Base-by-base conservation (phyloP, 2,113 vertebrate species). In the Camelus bactrianus region DNA sequence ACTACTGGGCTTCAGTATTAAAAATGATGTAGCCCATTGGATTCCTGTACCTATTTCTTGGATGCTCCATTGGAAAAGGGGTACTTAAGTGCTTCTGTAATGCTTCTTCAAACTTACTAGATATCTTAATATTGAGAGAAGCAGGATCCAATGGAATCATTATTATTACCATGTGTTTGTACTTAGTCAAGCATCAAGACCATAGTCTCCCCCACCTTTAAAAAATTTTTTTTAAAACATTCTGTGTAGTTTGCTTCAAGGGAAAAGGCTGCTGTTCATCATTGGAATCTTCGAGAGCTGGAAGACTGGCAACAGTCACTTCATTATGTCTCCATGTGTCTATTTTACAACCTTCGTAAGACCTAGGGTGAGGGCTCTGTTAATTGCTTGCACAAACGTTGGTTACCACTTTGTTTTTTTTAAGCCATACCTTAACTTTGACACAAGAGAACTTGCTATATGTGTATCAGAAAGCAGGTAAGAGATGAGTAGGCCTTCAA, bases 71-170 rank as follows among this genome's bases (percentile, higher is more conserved):
- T 86, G 50, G 42, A 58, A 72, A 81, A 88, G 32, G 52, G 7
- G 17, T 91, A 32, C 7, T 26, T 0, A 22, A 76, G 16, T 77
- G 8, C 46, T 85, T 70, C 70, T 75, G 60, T 85, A 85, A 52
- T 94, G 64, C 84, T 81, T 97, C n/a, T 76, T 79, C 14, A 95
- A 20, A 60, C 28, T 54, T 83, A 62, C 6, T 22, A 77, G 92
- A 46, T 50, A 77, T 30, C 56, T 93, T 28, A 73, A 35, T 50
- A 58, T 46, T 93, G 54, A 58, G 17, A 93, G 26, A 54, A 69
- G 62, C 10, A 90, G 26, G 15, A 26, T 69, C 26, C 83, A 1
- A 64, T 87, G 52, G 19, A 84, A 79, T 12, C 8, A 26, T 72
- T 64, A 35, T 50, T n/a, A 54, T 89, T 50, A 70, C 35, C 7